Evolutionary conservation across 2,797 vertebrate genomes (phyloP).

Genomic region (Notolepis coatsorum): DNA sequence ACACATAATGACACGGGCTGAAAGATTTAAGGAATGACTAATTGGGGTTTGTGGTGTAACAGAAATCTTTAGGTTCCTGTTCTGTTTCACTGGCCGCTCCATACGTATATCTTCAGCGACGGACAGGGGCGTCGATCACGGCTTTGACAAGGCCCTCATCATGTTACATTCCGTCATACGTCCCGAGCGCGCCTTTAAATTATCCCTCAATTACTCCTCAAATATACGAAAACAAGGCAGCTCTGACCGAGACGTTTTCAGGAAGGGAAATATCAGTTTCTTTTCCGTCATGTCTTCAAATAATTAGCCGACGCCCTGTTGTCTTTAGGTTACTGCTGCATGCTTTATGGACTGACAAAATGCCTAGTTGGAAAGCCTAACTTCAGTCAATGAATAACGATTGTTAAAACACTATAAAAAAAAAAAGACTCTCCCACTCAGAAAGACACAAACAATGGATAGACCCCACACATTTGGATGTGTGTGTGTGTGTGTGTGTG

Average conservation of each 20-base stretch:
- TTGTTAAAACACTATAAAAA: conserved; percentile 42
- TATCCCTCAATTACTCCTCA: neutral
- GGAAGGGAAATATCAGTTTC: neutral
- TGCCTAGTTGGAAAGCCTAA: neutral
- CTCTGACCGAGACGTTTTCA: neutral
- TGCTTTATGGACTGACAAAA: conserved; percentile 42
- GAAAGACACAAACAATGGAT: conserved; percentile 32
- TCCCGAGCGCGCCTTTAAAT: no score
- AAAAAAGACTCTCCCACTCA: neutral
- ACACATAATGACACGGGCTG: conserved; percentile 50
- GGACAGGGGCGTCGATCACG: no score
- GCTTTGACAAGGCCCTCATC: neutral
- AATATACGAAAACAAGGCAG: neutral
- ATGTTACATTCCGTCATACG: neutral
- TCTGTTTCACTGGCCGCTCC: neutral
- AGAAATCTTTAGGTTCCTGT: neutral
- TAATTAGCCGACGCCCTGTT: conserved; percentile 33
- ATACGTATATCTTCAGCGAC: neutral
- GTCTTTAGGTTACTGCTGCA: conserved; percentile 27
- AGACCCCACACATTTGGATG: conserved; percentile 14
- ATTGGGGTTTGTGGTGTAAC: conserved; percentile 34
- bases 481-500: conserved; percentile 16
- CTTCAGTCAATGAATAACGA: conserved; percentile 60
- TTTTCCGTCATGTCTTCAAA: conserved; percentile 22
- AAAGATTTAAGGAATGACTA: conserved; percentile 50